phyloP scores from a whole-genome alignment of 2,888 invertebrate species.

The Ariolimax columbianus region DNA sequence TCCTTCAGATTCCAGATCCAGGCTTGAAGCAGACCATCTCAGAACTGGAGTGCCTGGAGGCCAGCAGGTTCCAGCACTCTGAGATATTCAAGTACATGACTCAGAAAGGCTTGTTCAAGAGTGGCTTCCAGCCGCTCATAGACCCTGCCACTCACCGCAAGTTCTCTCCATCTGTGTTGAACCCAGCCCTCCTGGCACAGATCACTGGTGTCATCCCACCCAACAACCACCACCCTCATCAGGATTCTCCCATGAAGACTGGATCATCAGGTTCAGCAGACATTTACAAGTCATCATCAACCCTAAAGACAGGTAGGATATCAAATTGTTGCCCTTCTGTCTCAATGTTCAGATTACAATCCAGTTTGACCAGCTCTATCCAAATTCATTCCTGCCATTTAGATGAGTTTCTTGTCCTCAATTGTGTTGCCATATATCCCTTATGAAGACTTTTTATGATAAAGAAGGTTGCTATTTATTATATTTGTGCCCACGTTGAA shows the following conservation, averaged over 20 bases:
- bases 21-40: slow-evolving; percentile 3
- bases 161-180: slow-evolving; percentile 46
- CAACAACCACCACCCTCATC: slow-evolving; percentile 50
- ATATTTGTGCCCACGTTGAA: no score
- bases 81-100: slow-evolving; percentile 77
- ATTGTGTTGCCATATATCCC: no score
- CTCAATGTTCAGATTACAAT: no score
- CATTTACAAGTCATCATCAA: neutral
- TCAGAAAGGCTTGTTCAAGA: slow-evolving; percentile 70
- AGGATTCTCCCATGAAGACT: slow-evolving; percentile 41
- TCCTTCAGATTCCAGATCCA: slow-evolving; percentile 35
- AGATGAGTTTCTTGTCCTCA: no score
- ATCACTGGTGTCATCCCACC: slow-evolving; percentile 49
- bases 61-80: slow-evolving; percentile 63
- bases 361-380: no score
- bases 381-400: no score
- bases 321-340: no score
- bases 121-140: slow-evolving; percentile 56
- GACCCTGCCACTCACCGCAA: slow-evolving; percentile 57
- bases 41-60: slow-evolving; percentile 18
- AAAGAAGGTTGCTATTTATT: no score
- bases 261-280: neutral
- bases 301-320: neutral
- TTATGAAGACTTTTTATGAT: no score
- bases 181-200: slow-evolving; percentile 36